These are phyloP conservation scores for Aurelia coerulea DNA, from an alignment of 30 jellyfish, hydroid and myxozoan genomes.

Conservation along the genomic window DNA sequence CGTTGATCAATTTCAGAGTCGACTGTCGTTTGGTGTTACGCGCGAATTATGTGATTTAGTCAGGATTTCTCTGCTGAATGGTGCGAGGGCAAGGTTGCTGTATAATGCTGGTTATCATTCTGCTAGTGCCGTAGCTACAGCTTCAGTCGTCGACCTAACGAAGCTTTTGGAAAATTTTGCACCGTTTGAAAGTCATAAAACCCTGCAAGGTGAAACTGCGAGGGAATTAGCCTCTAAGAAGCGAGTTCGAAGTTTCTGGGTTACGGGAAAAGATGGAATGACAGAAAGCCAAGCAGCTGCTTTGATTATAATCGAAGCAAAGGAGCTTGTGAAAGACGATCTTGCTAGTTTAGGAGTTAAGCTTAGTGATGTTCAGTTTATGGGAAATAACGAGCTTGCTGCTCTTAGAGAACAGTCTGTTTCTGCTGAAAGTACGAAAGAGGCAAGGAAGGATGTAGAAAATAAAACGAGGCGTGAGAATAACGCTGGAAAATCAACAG, in stretches of 20 bases:
- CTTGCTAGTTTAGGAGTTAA: constrained; percentile 72
- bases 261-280: constrained; percentile 87
- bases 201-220: constrained; percentile 54
- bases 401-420: no score
- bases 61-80: constrained; percentile 82
- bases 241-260: constrained; percentile 75
- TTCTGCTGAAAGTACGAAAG: no score
- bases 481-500: no score
- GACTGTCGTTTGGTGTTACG: constrained; percentile 95
- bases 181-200: constrained; percentile 85
- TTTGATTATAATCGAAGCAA: constrained; percentile 83
- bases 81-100: constrained; percentile 84
- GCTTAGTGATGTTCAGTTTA: constrained; percentile 25
- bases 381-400: background rate
- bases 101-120: constrained; percentile 94
- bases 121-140: constrained; percentile 80
- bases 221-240: constrained; percentile 45
- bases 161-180: constrained; percentile 75
- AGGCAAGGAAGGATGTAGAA: no score
- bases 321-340: constrained; percentile 80
- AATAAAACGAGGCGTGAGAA: no score
- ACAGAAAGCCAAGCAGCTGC: constrained; percentile 92
- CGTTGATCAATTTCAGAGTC: constrained; percentile 93
- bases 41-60: constrained; percentile 95
- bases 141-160: constrained; percentile 72